Conservation (phyloP, 2,888 invertebrate species). For the Argyresthia albistria region DNA sequence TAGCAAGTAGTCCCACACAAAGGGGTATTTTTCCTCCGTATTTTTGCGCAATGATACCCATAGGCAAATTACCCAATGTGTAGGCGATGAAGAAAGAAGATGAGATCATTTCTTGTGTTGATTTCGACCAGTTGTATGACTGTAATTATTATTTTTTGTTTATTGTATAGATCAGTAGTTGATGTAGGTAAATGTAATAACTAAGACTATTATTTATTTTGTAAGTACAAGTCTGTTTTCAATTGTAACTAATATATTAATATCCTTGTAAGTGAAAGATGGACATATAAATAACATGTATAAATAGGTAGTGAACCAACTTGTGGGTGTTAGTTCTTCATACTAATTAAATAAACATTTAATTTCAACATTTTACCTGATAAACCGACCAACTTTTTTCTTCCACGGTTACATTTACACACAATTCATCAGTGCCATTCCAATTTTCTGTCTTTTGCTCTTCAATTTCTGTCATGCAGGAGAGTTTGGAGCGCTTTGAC, state of each 20-base stretch:
- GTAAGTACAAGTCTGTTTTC: too few species aligned
- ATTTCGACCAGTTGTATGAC: slow-evolving; percentile 44
- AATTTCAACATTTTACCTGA: too few species aligned
- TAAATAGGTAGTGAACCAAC: too few species aligned
- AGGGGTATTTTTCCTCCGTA: slow-evolving; percentile 74
- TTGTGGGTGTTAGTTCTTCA: too few species aligned
- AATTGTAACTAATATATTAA: neutral
- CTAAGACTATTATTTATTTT: too few species aligned
- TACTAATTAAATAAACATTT: too few species aligned
- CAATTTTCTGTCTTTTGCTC: neutral
- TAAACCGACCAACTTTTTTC: too few species aligned
- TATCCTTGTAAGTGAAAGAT: neutral
- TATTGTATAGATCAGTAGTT: too few species aligned
- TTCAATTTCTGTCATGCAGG: neutral
- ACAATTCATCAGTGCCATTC: neutral
- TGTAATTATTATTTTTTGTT: slow-evolving; percentile 14
- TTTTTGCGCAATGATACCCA: slow-evolving; percentile 72
- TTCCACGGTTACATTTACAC: too few species aligned
- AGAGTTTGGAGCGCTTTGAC: neutral
- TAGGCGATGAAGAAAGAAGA: slow-evolving; percentile 72
- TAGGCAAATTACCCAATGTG: slow-evolving; percentile 61
- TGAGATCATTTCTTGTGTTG: slow-evolving; percentile 44
- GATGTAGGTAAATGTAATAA: too few species aligned
- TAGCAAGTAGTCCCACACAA: slow-evolving; percentile 41
- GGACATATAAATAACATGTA: too few species aligned